Base-by-base conservation (phyloP, 37 sponge, comb jelly and placozoan genomes). In the Lycopodina hypogea region DNA sequence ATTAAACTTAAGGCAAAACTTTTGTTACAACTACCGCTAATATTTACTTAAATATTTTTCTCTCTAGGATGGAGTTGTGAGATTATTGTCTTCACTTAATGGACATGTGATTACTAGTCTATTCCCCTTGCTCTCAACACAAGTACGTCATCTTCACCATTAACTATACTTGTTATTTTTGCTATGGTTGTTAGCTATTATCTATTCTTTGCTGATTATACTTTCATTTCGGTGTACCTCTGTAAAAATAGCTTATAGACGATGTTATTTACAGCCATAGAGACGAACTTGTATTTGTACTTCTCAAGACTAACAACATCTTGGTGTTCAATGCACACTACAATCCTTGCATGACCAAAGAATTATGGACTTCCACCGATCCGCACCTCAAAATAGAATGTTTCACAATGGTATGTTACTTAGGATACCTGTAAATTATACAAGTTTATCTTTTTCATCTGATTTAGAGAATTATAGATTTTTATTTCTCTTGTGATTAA, bases 1-100 rank as follows among this genome's bases (percentile, higher is more conserved):
- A n/a, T n/a, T n/a, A n/a, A n/a, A n/a, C n/a, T n/a, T n/a, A n/a
- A n/a, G n/a, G n/a, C n/a, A n/a, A n/a, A n/a, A n/a, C n/a, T n/a
- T n/a, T n/a, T n/a, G n/a, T n/a, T n/a, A n/a, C n/a, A n/a, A n/a
- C n/a, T n/a, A n/a, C 6, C 17, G 29, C 61, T 9, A 45, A 45
- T 45, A 40, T 71, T 40, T 38, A 18, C 34, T 22, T 33, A n/a
- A n/a, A n/a, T n/a, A n/a, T n/a, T n/a, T n/a, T n/a, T n/a, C n/a
- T 63, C 38, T 67, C 23, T 68, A 91, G 80, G 88, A 91, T 79
- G 92, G 88, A 39, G 71, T 84, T 18, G 63, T 87, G 34, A 81
- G 88, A 24, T 67, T 91, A n/a, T 22, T 91, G 42, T 87, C 82
- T 40, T 80, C 88, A 11, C 38, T 63, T n/a, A 86, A 68, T 58